Percentiles rank a stretch among this genome's conserved stretches.
phyloP scores from a whole-genome alignment of 2,888 invertebrate genomes.

The Calliscelio sp. region DNA sequence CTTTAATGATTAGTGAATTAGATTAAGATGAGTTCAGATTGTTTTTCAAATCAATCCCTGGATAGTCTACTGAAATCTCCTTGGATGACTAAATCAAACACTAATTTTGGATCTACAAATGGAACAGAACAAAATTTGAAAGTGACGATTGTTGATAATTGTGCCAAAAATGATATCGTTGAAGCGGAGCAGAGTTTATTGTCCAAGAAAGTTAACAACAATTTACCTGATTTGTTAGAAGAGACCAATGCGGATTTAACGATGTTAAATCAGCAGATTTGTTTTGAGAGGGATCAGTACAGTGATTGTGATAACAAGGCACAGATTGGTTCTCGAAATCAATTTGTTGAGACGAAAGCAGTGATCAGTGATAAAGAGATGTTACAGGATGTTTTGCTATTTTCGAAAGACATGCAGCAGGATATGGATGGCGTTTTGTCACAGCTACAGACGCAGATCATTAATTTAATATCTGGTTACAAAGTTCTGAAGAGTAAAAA shows the following conservation, averaged over 20 bases:
- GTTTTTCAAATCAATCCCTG: conserved; percentile 19
- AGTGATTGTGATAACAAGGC: conserved; percentile 26
- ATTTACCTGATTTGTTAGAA: conserved; percentile 56
- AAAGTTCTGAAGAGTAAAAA: conserved; percentile 59
- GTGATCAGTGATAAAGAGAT: conserved; percentile 43
- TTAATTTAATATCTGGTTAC: conserved; percentile 47
- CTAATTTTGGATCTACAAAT: too few relatives aligned
- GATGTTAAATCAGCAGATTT: conserved; percentile 21
- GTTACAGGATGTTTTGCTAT: conserved; percentile 40
- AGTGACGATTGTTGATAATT: too few relatives aligned
- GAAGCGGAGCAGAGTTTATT: conserved; percentile 24
- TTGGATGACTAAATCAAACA: too few relatives aligned
- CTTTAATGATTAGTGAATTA: too few relatives aligned
- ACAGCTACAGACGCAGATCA: conserved; percentile 50
- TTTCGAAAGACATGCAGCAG: conserved; percentile 49
- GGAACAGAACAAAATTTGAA: too few relatives aligned
- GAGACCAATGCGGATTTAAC: conserved; percentile 27
- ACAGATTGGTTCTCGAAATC: not conserved
- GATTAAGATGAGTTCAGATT: conserved; percentile 24
- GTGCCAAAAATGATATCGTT: conserved; percentile 55
- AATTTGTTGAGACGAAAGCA: not conserved
- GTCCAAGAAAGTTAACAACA: conserved; percentile 9
- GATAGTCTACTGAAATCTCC: not conserved
- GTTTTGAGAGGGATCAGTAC: not conserved
- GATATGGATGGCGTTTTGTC: conserved; percentile 56